phyloP scores from a whole-genome alignment of 2,888 invertebrate species.

The Germaria angustata region DNA sequence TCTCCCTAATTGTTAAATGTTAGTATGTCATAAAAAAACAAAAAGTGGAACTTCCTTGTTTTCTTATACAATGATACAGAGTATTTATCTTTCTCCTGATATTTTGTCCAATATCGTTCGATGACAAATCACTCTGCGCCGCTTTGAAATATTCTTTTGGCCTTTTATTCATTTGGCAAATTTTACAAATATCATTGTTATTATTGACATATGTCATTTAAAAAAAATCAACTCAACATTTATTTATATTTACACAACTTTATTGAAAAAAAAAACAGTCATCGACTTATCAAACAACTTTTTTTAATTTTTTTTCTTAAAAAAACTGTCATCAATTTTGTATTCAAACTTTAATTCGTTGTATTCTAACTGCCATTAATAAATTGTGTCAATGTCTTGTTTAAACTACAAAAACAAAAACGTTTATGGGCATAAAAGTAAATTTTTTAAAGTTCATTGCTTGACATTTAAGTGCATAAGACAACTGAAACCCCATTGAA shows the following conservation, averaged over 20 bases:
- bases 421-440: neutral
- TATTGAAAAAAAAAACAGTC: neutral
- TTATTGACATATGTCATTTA: neutral
- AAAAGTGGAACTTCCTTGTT: too few species aligned
- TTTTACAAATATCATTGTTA: conserved; percentile 4
- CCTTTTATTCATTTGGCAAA: neutral
- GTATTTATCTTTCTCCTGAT: too few species aligned
- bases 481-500: conserved; percentile 13
- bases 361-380: neutral
- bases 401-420: neutral
- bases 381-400: conserved; percentile 46
- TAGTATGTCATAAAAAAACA: too few species aligned
- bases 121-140: too few species aligned
- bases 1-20: too few species aligned
- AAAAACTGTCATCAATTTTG: neutral
- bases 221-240: neutral
- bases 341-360: too few species aligned
- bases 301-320: neutral
- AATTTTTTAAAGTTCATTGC: conserved; percentile 23
- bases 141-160: neutral
- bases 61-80: too few species aligned
- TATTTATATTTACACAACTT: neutral
- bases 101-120: too few species aligned
- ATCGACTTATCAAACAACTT: neutral
- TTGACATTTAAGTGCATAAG: conserved; percentile 31